phyloP scores from a whole-genome alignment of 2,113 vertebrate species.

The Tretioscincus oriximinensis region DNA sequence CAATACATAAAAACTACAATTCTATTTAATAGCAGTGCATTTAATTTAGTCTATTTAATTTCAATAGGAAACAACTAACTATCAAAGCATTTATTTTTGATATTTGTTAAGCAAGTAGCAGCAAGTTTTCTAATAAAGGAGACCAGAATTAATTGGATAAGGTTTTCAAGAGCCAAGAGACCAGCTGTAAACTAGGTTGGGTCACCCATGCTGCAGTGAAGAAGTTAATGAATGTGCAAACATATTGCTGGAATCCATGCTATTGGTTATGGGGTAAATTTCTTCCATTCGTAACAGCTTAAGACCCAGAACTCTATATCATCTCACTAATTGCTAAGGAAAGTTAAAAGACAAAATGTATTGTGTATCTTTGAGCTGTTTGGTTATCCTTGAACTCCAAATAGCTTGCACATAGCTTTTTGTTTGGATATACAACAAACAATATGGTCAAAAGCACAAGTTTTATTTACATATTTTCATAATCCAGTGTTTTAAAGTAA shows the following conservation, averaged over 20 bases:
- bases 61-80: neutral
- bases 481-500: constrained; percentile 19
- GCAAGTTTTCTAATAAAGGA: neutral
- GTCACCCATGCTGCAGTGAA: neutral
- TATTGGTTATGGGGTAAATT: constrained; percentile 9
- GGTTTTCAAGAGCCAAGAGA: neutral
- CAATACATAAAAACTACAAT: too few species aligned
- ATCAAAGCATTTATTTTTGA: neutral
- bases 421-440: constrained; percentile 2
- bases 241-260: neutral
- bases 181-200: neutral
- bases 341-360: constrained; percentile 23
- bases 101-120: neutral
- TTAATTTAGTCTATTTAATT: too few species aligned
- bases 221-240: neutral
- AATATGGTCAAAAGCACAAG: neutral
- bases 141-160: neutral
- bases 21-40: too few species aligned
- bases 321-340: constrained; percentile 29
- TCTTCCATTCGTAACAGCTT: constrained; percentile 31
- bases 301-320: constrained; percentile 1
- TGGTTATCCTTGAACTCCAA: constrained; percentile 11
- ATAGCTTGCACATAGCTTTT: constrained; percentile 19
- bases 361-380: neutral
- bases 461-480: constrained; percentile 21